Base-by-base conservation (phyloP, 1,140 invertebrate species). In the Akabosia matsudoensis region DNA sequence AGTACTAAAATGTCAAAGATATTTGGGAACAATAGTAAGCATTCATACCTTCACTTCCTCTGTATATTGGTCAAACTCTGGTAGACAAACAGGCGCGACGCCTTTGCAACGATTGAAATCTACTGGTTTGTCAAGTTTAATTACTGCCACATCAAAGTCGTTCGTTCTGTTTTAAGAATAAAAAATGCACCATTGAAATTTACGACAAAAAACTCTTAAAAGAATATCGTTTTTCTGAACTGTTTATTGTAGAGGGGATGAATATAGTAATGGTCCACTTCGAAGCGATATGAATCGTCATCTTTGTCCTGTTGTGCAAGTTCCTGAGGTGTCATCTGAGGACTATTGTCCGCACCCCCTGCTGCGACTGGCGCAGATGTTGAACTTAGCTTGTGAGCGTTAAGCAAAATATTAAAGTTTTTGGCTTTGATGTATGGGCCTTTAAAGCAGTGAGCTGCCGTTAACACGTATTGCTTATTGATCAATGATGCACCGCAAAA, bases 181-280 rank as follows among this genome's bases (percentile, higher is more conserved):
- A n/a, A n/a, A n/a, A n/a, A n/a, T n/a, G n/a, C n/a, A n/a, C n/a
- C n/a, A n/a, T n/a, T n/a, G n/a, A n/a, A n/a, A n/a, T n/a, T n/a
- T n/a, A n/a, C n/a, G n/a, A n/a, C n/a, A n/a, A n/a, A n/a, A n/a
- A n/a, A n/a, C n/a, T n/a, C n/a, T n/a, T n/a, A n/a, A n/a, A n/a
- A n/a, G n/a, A n/a, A n/a, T n/a, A n/a, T n/a, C n/a, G n/a, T n/a
- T 45, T 45, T 45, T 45, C 37, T 73, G 26, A 13, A 79, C 79
- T 81, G 80, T 74, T 75, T 28, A 22, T 78, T 75, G 56, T 81
- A 81, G 18, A 81, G 77, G 4, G 80, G 80, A 77, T 81, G 80
- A 28, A 81, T 78, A 34, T 76, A 81, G 71, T 78, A 81, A 74
- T 76, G 74, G 0, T 81, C 76, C 0, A 81, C 76, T 24, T 72